Evolutionary conservation across 2,797 vertebrate genomes (phyloP).

Genomic region (Siniperca scherzeri): DNA sequence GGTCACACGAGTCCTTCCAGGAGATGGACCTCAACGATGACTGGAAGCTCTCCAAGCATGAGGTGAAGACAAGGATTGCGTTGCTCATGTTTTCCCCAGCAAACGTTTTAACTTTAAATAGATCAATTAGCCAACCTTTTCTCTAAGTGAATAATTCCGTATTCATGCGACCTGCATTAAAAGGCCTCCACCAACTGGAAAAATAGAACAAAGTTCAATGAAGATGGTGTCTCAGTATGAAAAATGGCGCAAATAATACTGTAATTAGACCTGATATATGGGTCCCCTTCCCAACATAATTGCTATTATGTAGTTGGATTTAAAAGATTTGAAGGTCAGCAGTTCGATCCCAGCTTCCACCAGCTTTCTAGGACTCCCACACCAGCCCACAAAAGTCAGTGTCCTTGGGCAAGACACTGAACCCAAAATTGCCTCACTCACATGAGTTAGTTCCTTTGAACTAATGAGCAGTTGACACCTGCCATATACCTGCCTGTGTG

Average conservation of each 20-base stretch:
- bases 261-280: not conserved
- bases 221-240: not conserved
- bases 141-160: not conserved
- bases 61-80: constrained; percentile 82
- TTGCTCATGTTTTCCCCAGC: not conserved
- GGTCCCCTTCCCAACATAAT: not conserved
- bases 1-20: constrained; percentile 98
- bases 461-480: no score
- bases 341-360: no score
- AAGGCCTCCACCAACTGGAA: not conserved
- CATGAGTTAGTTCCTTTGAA: no score
- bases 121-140: not conserved
- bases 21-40: constrained; percentile 99
- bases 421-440: no score
- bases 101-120: not conserved
- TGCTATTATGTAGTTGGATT: not conserved
- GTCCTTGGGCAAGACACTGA: no score
- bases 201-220: not conserved
- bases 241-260: not conserved
- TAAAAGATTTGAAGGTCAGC: not conserved
- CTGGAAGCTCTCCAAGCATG: constrained; percentile 94
- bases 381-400: no score
- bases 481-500: no score
- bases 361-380: no score
- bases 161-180: not conserved